Evolutionary conservation across 2,888 invertebrate genomes (phyloP), one percentile per base, ranked within the genome.

Genomic region (Trichogramma dendrolimi): DNA sequence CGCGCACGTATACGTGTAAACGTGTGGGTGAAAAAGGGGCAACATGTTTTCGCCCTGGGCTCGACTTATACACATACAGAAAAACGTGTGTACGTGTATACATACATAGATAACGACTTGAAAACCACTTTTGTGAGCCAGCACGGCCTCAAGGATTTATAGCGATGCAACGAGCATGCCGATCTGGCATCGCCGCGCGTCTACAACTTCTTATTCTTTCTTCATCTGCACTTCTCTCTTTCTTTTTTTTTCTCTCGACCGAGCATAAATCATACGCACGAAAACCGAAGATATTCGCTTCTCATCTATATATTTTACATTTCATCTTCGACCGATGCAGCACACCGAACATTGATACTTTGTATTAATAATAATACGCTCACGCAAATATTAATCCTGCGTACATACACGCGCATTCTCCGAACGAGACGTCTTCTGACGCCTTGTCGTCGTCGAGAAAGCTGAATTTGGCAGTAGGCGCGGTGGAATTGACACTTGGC

Each of bases 101-200:
- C 75, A 77, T 76, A 75, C 74, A 73, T 73, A 75, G 76, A 75
- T 75, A 77, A 77, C 76, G 76, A 73, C 75, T 72, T 73, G 76
- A 77, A 27, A 77, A 77, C 75, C 76, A 76, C 76, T 76, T 76
- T 76, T 75, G 75, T 69, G 61, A 71, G 74, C 73, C 72, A 73
- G 73, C 72, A 76, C 68, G 70, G 67, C 6, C 58, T 63, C 63
- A 64, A 73, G 75, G 76, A 77, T 77, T 77, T 77, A 77, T 75
- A 76, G 73, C 75, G 69, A 73, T 74, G 74, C 75, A 76, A 75
- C 76, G 72, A 73, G 73, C 72, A 69, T 60, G 42, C n/a, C 68
- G 69, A 76, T 75, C 73, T 75, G 75, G 74, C 72, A 72, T 57
- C 65, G 58, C 44, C 61, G 61, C 63, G 62, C 61, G 44, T 56